phyloP scores from a whole-genome alignment of 2,888 invertebrate genomes.

The Sarcophaga subvicina region DNA sequence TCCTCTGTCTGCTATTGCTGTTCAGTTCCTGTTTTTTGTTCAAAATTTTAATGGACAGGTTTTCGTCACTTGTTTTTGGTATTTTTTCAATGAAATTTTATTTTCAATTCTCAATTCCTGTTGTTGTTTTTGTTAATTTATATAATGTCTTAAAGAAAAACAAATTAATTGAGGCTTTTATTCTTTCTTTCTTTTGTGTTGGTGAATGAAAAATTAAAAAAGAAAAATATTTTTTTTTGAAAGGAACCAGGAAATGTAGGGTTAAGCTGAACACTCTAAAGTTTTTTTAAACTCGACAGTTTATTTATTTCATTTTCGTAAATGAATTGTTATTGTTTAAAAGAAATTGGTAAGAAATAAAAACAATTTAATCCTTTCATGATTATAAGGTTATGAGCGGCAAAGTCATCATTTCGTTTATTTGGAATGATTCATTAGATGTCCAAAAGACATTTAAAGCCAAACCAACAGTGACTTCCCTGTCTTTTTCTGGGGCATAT shows the following conservation, averaged over 20 bases:
- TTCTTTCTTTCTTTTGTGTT: conserved; percentile 1
- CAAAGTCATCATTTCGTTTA: too few species aligned
- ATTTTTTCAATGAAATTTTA: neutral
- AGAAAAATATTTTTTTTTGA: neutral
- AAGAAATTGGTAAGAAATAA: too few species aligned
- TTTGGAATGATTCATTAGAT: too few species aligned
- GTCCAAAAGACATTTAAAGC: too few species aligned
- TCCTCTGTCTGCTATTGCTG: neutral
- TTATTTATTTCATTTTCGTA: too few species aligned
- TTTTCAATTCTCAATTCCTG: neutral
- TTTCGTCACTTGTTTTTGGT: conserved; percentile 1
- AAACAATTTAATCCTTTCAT: too few species aligned
- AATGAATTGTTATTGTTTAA: too few species aligned
- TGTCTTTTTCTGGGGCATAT: too few species aligned
- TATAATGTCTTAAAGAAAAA: neutral
- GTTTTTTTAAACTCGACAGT: neutral
- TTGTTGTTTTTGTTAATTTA: neutral
- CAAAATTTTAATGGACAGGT: conserved; percentile 28
- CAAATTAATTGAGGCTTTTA: conserved; percentile 9
- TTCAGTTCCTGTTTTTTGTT: neutral
- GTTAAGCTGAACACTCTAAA: too few species aligned
- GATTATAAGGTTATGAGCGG: too few species aligned
- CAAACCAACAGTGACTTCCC: too few species aligned
- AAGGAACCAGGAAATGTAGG: conserved; percentile 1
- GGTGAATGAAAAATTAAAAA: neutral